A percentile compares a stretch with the other conserved stretches of the same genome.
Evolutionary conservation across 1,140 invertebrate genomes (phyloP).

Genomic region (Heliconius hewitsoni): DNA sequence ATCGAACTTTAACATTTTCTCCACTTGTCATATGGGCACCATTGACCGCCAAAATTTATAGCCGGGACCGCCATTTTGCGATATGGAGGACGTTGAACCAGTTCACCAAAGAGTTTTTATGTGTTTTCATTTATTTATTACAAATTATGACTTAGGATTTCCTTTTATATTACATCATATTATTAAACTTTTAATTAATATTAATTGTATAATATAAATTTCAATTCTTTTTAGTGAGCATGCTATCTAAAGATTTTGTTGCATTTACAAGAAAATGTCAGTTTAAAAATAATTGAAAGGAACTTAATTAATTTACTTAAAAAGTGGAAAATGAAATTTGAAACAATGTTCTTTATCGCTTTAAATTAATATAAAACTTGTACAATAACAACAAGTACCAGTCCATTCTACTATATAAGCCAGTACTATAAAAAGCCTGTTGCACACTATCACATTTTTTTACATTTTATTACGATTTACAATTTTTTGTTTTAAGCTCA

Average conservation of each 20-base stretch:
- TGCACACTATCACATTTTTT: not conserved
- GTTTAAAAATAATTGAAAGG: not conserved
- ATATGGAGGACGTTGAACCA: constrained; percentile 42
- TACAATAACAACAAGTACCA: constrained; percentile 25
- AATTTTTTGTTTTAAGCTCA: not conserved
- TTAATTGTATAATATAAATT: not conserved
- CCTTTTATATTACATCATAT: not conserved
- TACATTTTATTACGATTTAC: not conserved
- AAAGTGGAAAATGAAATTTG: not conserved
- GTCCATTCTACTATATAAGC: not conserved
- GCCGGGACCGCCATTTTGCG: constrained; percentile 36
- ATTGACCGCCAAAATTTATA: constrained; percentile 52
- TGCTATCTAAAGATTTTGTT: not conserved
- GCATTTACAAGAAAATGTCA: not conserved
- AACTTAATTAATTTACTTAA: not conserved
- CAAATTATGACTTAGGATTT: not conserved
- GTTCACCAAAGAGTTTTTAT: constrained; percentile 26
- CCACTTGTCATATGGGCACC: constrained; percentile 33
- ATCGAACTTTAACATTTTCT: constrained; percentile 27
- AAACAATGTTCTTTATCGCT: not conserved
- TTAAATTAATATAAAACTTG: constrained; percentile 33
- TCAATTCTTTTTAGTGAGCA: too few relatives aligned
- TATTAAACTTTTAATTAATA: not conserved
- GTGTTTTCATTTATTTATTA: constrained; percentile 19
- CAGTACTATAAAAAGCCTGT: not conserved